Evolutionary conservation across 2,888 invertebrate species (phyloP).

Genomic region (Adelphocoris suturalis): DNA sequence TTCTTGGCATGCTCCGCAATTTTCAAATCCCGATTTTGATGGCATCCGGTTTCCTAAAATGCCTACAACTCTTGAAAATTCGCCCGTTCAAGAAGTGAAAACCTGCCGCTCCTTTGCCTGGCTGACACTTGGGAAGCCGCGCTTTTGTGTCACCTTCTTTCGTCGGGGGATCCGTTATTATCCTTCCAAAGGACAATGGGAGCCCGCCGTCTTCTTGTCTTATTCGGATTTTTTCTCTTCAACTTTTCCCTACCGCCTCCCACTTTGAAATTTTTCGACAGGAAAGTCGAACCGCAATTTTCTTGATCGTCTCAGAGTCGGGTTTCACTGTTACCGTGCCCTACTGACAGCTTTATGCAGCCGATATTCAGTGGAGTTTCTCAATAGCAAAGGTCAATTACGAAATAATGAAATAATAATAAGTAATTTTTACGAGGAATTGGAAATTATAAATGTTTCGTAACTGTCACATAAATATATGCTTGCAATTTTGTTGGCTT

Average conservation of each 20-base stretch:
- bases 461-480: too few species aligned
- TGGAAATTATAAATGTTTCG: too few species aligned
- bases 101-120: background rate
- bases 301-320: background rate
- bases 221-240: conserved; percentile 1
- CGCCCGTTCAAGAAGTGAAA: conserved; percentile 1
- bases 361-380: too few species aligned
- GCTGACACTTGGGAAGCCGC: background rate
- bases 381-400: too few species aligned
- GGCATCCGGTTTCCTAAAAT: too few species aligned
- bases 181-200: conserved; percentile 15
- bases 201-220: background rate
- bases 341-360: background rate
- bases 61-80: background rate
- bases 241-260: background rate
- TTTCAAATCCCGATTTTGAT: too few species aligned
- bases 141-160: conserved; percentile 30
- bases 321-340: too few species aligned
- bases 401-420: too few species aligned
- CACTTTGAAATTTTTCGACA: background rate
- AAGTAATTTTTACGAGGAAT: too few species aligned
- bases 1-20: too few species aligned
- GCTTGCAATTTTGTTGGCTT: too few species aligned
- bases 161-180: conserved; percentile 7
- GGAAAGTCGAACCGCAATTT: background rate